These are phyloP conservation scores for Dryobota labecula DNA, from an alignment of 2,888 invertebrate species.

Conservation along the genomic window DNA sequence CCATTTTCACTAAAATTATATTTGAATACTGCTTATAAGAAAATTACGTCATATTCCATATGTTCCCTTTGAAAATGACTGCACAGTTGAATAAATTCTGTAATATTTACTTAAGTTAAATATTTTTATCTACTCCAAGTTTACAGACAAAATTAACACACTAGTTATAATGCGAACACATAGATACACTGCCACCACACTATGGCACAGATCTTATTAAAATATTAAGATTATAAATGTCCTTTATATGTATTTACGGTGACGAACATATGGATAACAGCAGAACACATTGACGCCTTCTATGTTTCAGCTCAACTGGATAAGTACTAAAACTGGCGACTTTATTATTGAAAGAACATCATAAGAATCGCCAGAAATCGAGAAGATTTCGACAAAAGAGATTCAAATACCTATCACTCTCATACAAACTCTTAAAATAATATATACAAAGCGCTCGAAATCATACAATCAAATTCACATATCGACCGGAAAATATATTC, in stretches of 20 bases:
- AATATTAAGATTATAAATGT: conserved; percentile 77
- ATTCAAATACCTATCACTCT: conserved; percentile 89
- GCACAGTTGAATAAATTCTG: conserved; percentile 67
- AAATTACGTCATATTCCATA: conserved; percentile 52
- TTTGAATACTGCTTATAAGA: conserved; percentile 60
- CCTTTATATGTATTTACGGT: conserved; percentile 73
- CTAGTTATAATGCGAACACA: conserved; percentile 85
- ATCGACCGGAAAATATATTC: conserved; percentile 75
- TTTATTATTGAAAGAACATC: conserved; percentile 63
- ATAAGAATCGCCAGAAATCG: conserved; percentile 74
- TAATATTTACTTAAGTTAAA: conserved; percentile 80
- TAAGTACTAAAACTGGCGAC: conserved; percentile 62
- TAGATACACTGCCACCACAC: conserved; percentile 85
- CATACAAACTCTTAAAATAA: conserved; percentile 89
- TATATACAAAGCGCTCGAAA: conserved; percentile 89
- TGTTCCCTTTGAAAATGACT: conserved; percentile 58
- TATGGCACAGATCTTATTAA: conserved; percentile 89
- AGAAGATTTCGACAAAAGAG: conserved; percentile 82
- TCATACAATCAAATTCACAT: conserved; percentile 85
- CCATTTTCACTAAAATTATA: conserved; percentile 54
- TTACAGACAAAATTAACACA: conserved; percentile 85
- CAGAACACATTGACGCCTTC: conserved; percentile 52
- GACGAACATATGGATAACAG: conserved; percentile 66
- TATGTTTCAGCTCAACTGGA: conserved; percentile 50
- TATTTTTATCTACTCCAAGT: conserved; percentile 83